A percentile compares a stretch with the other conserved stretches of the same genome.
phyloP scores from a whole-genome alignment of 2,888 invertebrate species.

The Pandemis heparana region DNA sequence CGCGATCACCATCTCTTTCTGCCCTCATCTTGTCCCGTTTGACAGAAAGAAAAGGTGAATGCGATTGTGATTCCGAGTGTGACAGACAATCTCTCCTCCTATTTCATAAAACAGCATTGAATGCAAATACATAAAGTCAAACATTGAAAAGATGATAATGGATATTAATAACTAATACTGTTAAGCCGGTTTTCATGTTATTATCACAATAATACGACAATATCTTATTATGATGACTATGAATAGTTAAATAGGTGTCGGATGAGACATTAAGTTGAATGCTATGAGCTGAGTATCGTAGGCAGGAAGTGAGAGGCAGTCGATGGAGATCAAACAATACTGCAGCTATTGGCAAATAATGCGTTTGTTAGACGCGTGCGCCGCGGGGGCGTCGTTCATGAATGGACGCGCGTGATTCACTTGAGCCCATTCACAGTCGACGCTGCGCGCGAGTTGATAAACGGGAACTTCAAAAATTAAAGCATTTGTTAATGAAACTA shows the following conservation, averaged over 20 bases:
- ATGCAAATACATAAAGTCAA: not conserved
- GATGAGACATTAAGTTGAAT: slow-evolving; percentile 30
- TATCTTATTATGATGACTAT: slow-evolving; percentile 11
- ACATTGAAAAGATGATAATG: not conserved
- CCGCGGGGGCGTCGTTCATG: slow-evolving; percentile 73
- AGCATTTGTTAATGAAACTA: not conserved
- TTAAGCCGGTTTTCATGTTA: slow-evolving; percentile 1
- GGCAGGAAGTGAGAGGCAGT: slow-evolving; percentile 76
- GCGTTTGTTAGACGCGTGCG: slow-evolving; percentile 72
- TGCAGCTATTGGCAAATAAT: slow-evolving; percentile 62
- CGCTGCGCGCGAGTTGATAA: slow-evolving; percentile 57
- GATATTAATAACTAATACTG: not conserved
- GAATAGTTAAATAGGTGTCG: slow-evolving; percentile 30
- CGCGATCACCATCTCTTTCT: no score
- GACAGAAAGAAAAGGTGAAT: no score
- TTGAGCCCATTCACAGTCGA: slow-evolving; percentile 73
- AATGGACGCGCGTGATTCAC: slow-evolving; percentile 81
- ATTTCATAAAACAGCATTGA: not conserved
- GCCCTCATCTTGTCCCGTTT: no score
- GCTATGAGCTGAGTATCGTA: slow-evolving; percentile 55
- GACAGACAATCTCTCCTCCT: no score
- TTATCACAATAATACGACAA: slow-evolving; percentile 8
- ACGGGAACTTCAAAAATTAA: not conserved
- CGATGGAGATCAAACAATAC: slow-evolving; percentile 75
- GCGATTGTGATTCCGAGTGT: no score